Evolutionary conservation across 1,140 invertebrate species (phyloP).

Genomic region (Tetramorium simillimum): DNA sequence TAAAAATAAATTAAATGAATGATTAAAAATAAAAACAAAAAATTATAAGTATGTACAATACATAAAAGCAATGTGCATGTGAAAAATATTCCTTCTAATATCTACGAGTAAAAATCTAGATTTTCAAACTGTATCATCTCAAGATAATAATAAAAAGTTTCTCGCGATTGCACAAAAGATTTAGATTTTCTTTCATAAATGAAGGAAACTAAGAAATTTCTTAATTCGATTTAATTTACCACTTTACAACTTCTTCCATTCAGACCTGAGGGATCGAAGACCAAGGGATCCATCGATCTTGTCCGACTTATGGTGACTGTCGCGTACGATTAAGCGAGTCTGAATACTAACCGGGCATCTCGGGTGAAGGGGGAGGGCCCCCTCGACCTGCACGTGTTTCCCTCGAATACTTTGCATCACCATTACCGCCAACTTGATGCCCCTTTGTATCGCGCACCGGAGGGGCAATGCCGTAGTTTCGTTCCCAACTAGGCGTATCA

Average conservation of each 20-base stretch:
- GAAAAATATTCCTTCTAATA: not conserved
- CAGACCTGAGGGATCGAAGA: not conserved
- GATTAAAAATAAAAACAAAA: not conserved
- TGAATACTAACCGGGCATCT: slow-evolving; percentile 54
- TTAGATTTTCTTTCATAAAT: not conserved
- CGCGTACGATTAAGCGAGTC: slow-evolving; percentile 61
- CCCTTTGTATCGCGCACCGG: slow-evolving; percentile 68
- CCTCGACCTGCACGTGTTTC: slow-evolving; percentile 70
- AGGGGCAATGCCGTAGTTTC: slow-evolving; percentile 72
- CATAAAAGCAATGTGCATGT: too few species aligned
- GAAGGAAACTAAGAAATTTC: not conserved
- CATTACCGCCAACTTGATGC: slow-evolving; percentile 70
- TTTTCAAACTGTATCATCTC: not conserved
- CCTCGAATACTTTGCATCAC: slow-evolving; percentile 73
- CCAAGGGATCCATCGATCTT: slow-evolving; percentile 47
- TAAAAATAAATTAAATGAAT: not conserved
- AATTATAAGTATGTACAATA: not conserved
- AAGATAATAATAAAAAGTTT: not conserved
- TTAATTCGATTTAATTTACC: not conserved
- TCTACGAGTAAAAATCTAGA: not conserved
- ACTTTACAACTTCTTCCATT: not conserved
- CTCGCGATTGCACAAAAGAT: not conserved
- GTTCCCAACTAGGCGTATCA: slow-evolving; percentile 77
- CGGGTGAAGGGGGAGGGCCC: slow-evolving; percentile 14
- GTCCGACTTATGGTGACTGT: slow-evolving; percentile 69